Conservation (phyloP, 2,888 invertebrate genomes). For the Nomada flava region DNA sequence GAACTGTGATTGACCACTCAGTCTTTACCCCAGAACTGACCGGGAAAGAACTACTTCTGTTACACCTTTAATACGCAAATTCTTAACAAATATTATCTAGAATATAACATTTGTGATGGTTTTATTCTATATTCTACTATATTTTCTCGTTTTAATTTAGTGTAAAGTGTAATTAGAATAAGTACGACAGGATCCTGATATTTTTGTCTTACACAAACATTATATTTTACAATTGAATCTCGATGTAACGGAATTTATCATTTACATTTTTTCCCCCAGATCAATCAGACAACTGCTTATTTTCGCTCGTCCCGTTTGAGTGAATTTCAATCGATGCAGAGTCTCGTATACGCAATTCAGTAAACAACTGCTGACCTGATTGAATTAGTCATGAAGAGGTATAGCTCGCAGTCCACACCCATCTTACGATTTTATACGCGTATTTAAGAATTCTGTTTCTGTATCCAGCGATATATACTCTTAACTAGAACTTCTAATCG, state of each 20-base stretch:
- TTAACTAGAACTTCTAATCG: not conserved
- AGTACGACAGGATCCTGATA: too few species aligned
- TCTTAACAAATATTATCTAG: too few species aligned
- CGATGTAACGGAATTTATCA: not conserved
- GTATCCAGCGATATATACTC: not conserved
- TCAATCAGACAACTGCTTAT: conserved; percentile 13
- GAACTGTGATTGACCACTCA: too few species aligned
- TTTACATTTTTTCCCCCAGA: not conserved
- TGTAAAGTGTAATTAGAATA: too few species aligned
- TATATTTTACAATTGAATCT: too few species aligned
- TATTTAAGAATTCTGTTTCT: not conserved
- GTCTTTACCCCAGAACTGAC: too few species aligned
- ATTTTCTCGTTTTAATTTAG: too few species aligned
- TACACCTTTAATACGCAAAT: too few species aligned
- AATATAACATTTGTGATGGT: too few species aligned
- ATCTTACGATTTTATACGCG: not conserved
- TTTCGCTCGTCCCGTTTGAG: conserved; percentile 1
- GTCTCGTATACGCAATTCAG: conserved; percentile 18
- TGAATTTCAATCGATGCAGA: conserved; percentile 29
- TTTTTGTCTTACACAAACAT: too few species aligned
- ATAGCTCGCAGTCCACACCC: conserved; percentile 16
- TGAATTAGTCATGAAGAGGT: conserved; percentile 45
- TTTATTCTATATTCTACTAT: too few species aligned
- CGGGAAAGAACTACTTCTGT: too few species aligned
- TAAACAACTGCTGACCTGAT: conserved; percentile 39